Percentiles rank a stretch among this genome's conserved stretches.
Evolutionary conservation across 2,888 invertebrate genomes (phyloP).

Genomic region (Troides aeacus): DNA sequence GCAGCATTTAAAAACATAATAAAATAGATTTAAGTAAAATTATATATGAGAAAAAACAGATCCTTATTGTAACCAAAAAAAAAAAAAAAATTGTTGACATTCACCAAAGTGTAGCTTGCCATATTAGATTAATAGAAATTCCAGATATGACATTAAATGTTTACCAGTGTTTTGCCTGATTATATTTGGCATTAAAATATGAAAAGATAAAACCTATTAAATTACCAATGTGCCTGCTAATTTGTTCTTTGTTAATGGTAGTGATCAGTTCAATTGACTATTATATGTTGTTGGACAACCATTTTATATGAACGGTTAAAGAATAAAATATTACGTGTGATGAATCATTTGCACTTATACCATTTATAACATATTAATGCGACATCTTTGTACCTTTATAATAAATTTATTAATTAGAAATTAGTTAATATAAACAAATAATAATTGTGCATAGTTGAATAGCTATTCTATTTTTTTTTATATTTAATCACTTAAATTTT

Average conservation of each 20-base stretch:
- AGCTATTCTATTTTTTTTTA: too few relatives aligned
- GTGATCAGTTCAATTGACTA: slow-evolving; percentile 1
- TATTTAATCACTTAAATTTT: background rate
- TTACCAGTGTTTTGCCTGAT: slow-evolving; percentile 12
- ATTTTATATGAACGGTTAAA: background rate
- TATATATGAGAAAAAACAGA: slow-evolving; percentile 28
- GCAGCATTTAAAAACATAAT: slow-evolving; percentile 30
- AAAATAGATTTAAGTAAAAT: slow-evolving; percentile 35
- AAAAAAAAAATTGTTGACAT: slow-evolving; percentile 55
- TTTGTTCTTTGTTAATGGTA: slow-evolving; percentile 29
- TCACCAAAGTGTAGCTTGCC: slow-evolving; percentile 78
- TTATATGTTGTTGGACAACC: slow-evolving; percentile 4
- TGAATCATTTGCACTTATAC: background rate
- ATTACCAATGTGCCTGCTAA: slow-evolving; percentile 38
- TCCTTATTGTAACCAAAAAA: slow-evolving; percentile 46
- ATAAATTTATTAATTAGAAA: slow-evolving; percentile 1
- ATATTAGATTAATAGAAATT: slow-evolving; percentile 60
- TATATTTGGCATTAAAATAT: slow-evolving; percentile 3
- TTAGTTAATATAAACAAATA: background rate
- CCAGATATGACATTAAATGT: slow-evolving; percentile 17
- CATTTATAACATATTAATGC: slow-evolving; percentile 11
- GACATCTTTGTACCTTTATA: slow-evolving; percentile 16
- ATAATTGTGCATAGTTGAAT: background rate
- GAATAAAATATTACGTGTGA: slow-evolving; percentile 1
- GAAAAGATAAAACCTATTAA: slow-evolving; percentile 1